These are phyloP conservation scores for Hoplostethus atlanticus DNA, from an alignment of 2,797 vertebrate genomes.

Conservation along the genomic window DNA sequence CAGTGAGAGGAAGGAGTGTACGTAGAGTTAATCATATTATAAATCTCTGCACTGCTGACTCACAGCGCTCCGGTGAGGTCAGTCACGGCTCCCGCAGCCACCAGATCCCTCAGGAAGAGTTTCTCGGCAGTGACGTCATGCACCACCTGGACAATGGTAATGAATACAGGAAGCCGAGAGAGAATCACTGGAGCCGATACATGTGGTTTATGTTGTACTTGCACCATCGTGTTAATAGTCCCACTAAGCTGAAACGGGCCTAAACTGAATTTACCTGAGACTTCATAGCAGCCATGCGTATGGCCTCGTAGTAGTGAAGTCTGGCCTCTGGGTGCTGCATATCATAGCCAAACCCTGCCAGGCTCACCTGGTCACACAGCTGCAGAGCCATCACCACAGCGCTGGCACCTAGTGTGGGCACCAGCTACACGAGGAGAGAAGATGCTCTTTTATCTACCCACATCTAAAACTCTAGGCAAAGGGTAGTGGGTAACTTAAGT, in stretches of 20 bases:
- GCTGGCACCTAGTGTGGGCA: slow-evolving; percentile 83
- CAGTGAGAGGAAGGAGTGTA: slow-evolving; percentile 29
- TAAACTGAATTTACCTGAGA: slow-evolving; percentile 61
- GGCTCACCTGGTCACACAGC: slow-evolving; percentile 87
- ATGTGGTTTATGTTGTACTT: not conserved
- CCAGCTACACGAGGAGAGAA: slow-evolving; percentile 54
- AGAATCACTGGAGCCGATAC: not conserved
- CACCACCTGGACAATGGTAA: slow-evolving; percentile 76
- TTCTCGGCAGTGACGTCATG: slow-evolving; percentile 85
- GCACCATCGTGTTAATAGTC: not conserved
- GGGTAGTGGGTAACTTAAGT: too few species aligned
- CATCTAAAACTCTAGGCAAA: not conserved
- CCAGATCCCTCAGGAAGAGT: slow-evolving; percentile 83
- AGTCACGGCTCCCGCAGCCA: slow-evolving; percentile 76
- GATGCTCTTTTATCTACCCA: not conserved
- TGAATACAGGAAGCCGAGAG: not conserved
- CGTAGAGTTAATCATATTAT: slow-evolving; percentile 24
- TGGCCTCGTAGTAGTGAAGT: slow-evolving; percentile 86
- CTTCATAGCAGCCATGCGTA: slow-evolving; percentile 83
- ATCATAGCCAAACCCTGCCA: slow-evolving; percentile 87
- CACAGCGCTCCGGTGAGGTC: slow-evolving; percentile 86
- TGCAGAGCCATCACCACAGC: slow-evolving; percentile 85
- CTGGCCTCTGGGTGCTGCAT: slow-evolving; percentile 79
- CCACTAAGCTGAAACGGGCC: not conserved
- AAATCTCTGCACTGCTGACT: slow-evolving; percentile 29